phyloP scores from a whole-genome alignment of 1,140 invertebrate species.

The Euura lappo region DNA sequence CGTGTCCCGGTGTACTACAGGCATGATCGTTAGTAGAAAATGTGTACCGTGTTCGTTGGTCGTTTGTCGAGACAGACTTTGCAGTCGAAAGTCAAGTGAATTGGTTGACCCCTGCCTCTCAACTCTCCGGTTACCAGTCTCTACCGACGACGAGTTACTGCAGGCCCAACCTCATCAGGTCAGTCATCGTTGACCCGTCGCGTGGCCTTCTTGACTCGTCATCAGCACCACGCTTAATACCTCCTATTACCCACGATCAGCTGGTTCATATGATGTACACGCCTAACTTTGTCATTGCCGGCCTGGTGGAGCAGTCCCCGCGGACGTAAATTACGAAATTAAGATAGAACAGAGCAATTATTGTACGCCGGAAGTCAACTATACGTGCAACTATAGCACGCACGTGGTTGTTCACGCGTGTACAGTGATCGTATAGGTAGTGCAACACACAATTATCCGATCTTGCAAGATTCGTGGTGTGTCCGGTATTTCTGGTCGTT shows the following conservation, averaged over 20 bases:
- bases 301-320: background rate
- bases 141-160: background rate
- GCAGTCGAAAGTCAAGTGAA: slow-evolving; percentile 1
- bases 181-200: background rate
- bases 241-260: background rate
- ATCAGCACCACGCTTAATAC: background rate
- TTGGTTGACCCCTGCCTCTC: background rate
- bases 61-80: no score
- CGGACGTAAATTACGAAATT: background rate
- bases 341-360: background rate
- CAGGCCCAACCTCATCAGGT: background rate
- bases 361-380: slow-evolving; percentile 2
- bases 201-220: slow-evolving; percentile 1
- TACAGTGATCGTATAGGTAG: no score
- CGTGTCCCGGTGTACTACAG: no score
- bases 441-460: background rate
- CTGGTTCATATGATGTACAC: background rate
- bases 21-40: no score
- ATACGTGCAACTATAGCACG: background rate
- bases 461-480: no score
- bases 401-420: background rate
- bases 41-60: no score
- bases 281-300: background rate
- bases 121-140: background rate
- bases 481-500: no score